Evolutionary conservation across 2,797 vertebrate species (phyloP).

Genomic region (Scleropages formosus): DNA sequence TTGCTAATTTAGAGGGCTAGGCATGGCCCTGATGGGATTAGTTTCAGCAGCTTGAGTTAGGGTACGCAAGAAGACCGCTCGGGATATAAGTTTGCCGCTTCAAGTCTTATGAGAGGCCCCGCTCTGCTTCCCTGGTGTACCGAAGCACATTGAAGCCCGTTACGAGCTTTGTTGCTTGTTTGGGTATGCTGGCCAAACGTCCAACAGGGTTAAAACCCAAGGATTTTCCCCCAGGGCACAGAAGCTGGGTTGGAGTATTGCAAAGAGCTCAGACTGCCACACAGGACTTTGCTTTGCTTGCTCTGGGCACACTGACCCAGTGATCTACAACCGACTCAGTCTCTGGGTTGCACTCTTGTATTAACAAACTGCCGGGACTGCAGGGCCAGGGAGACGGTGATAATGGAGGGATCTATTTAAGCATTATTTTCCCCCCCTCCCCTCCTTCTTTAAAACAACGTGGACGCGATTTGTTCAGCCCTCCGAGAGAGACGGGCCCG

Average conservation of each 20-base stretch:
- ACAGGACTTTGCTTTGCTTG: not conserved
- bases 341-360: not conserved
- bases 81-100: no score
- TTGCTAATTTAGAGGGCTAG: not conserved
- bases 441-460: constrained; percentile 26
- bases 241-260: not conserved
- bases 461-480: constrained; percentile 22
- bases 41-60: not conserved
- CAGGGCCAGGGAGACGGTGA: not conserved
- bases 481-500: constrained; percentile 20
- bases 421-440: constrained; percentile 33
- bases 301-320: constrained; percentile 3
- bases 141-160: not conserved
- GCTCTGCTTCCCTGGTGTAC: not conserved
- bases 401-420: constrained; percentile 7
- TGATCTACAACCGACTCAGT: not conserved
- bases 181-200: not conserved
- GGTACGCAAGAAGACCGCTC: not conserved
- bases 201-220: not conserved
- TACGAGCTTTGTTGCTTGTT: not conserved
- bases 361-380: not conserved
- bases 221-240: not conserved
- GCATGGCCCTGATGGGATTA: not conserved
- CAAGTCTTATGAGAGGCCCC: not conserved
- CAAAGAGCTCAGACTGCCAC: not conserved